Evolutionary conservation across 1,140 invertebrate species (phyloP), one percentile per base, ranked within the genome.

Genomic region (Yoshiicerus persimilis): DNA sequence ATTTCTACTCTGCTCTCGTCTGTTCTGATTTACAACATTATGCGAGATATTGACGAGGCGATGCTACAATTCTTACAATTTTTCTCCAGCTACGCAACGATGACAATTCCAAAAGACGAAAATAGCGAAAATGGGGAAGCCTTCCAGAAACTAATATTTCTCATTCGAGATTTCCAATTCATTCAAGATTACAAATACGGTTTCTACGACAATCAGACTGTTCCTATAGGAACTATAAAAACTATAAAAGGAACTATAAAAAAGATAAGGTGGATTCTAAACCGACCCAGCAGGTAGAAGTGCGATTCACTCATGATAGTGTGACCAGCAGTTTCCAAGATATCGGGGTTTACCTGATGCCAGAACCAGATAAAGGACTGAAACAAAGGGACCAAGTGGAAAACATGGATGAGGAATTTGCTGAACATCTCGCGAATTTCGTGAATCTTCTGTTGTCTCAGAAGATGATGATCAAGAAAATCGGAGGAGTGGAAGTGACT

Each of bases 91-190:
- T 86, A 30, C 20, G 84, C 84, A 1, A 36, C 13, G 1, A 27
- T 86, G 38, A 30, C 25, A 41, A 13, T 27, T n/a, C 41, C 32
- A 56, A 9, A 25, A 56, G 84, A 32, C 4, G 84, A 86, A 1
- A 27, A 64, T 1, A 62, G n/a, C 6, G 6, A 3, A 23, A 66
- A 20, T n/a, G 25, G 62, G 25, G 62, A 20, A 23, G 84, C 41
- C 9, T 87, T 87, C 30, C 86, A 87, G 32, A 36, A 47, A 80
- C 66, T 87, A 8, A 32, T 87, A 20, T 87, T 87, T 41, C 66
- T 87, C 4, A 56, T 87, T 11, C 9, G 86, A 6, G 86, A 87
- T 25, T 80, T 77, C 16, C n/a, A 75, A 32, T 77, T 75, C 34
- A 25, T 27, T 27, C 62, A 56, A 77, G 86, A 87, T 16, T 87